Percentiles rank a stretch among this genome's conserved stretches.
Evolutionary conservation across 2,797 vertebrate genomes (phyloP).

Genomic region (Smutsia temminckii): DNA sequence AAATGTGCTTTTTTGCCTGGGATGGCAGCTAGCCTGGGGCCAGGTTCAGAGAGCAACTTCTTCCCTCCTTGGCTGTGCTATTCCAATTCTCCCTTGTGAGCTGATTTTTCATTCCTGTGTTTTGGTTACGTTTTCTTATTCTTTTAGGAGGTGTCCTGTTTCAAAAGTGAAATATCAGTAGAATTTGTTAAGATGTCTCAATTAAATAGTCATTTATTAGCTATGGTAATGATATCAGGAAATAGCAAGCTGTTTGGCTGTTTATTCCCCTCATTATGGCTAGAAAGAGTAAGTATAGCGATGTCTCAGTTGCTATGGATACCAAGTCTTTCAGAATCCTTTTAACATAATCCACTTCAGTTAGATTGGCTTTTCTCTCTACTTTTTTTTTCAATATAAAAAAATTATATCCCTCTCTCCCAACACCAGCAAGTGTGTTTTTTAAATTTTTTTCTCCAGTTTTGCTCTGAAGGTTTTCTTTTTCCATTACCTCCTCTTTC

Average conservation of each 20-base stretch:
- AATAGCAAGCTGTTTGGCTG: conserved; percentile 33
- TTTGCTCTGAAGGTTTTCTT: conserved; percentile 36
- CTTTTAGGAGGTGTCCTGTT: not conserved
- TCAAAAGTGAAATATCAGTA: conserved; percentile 43
- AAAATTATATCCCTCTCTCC: conserved; percentile 11
- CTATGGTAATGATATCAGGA: conserved; percentile 28
- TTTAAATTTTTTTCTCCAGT: conserved; percentile 26
- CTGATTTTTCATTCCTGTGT: not conserved
- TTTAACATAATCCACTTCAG: conserved; percentile 54
- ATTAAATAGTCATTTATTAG: conserved; percentile 50
- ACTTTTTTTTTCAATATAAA: conserved; percentile 13
- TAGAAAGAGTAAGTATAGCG: conserved; percentile 27
- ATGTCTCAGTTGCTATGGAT: conserved; percentile 66
- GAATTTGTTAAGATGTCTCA: not conserved
- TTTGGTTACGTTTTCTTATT: conserved; percentile 30
- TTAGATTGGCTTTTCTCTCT: conserved; percentile 47
- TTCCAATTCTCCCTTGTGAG: not conserved
- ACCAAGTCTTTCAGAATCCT: conserved; percentile 56
- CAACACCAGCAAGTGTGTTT: not conserved
- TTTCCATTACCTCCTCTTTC: not conserved
- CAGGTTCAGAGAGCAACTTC: not conserved
- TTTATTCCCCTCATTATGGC: conserved; percentile 46
- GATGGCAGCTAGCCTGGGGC: not conserved
- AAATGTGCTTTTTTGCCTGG: not conserved
- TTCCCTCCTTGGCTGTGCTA: not conserved